phyloP scores from a whole-genome alignment of 2,888 invertebrate species.

The Pyrgus malvae region DNA sequence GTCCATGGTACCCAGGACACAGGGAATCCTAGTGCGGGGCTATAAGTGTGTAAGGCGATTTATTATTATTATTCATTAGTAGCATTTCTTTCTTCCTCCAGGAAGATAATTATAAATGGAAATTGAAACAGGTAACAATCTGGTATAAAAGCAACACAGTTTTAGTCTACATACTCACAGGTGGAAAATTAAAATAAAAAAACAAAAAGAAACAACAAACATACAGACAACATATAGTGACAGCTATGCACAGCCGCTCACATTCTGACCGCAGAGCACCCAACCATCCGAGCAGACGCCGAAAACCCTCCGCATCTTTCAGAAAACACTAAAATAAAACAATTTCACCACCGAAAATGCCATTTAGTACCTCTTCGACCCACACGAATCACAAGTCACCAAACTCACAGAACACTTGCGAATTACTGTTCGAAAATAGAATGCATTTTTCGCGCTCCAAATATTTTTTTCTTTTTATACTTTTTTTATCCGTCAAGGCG shows the following conservation, averaged over 20 bases:
- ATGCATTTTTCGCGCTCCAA: conserved; percentile 20
- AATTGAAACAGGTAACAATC: conserved; percentile 14
- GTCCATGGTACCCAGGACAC: too few species aligned
- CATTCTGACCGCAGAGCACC: conserved; percentile 79
- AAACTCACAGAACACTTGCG: conserved; percentile 18
- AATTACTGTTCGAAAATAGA: conserved; percentile 22
- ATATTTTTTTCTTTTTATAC: conserved; percentile 5
- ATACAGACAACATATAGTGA: conserved; percentile 79
- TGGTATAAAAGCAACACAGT: background rate
- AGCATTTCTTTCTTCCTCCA: background rate
- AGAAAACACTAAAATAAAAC: conserved; percentile 38
- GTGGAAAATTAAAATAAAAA: conserved; percentile 37
- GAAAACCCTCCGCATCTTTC: conserved; percentile 77
- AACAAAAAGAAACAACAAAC: conserved; percentile 54
- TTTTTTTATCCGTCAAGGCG: conserved; percentile 9
- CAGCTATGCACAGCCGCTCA: conserved; percentile 64
- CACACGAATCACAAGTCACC: conserved; percentile 25
- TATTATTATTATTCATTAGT: background rate
- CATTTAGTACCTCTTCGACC: conserved; percentile 46
- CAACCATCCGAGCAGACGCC: conserved; percentile 80
- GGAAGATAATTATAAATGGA: background rate
- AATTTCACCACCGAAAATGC: conserved; percentile 50
- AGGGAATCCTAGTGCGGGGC: too few species aligned
- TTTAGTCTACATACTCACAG: conserved; percentile 9
- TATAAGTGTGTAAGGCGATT: too few species aligned